Percentiles rank a stretch among this genome's conserved stretches.
Evolutionary conservation across 2,797 vertebrate genomes (phyloP).

Genomic region (Gymnothorax reevesii): DNA sequence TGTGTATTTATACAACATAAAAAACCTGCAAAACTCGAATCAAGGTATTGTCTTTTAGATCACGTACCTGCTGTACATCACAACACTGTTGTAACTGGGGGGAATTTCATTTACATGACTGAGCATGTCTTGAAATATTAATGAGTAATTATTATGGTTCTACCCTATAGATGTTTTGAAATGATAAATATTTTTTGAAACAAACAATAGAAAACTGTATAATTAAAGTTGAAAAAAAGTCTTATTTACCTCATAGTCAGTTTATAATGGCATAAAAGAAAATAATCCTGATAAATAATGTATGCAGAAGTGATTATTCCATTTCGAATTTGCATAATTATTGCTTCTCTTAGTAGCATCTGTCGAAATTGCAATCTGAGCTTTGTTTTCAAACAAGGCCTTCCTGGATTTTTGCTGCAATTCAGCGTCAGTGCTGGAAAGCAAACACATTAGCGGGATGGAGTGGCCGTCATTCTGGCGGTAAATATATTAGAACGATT

Average conservation of each 20-base stretch:
- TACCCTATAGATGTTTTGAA: conserved; percentile 74
- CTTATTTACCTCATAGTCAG: conserved; percentile 72
- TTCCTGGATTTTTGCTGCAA: conserved; percentile 54
- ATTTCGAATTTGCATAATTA: conserved; percentile 77
- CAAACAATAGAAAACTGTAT: conserved; percentile 77
- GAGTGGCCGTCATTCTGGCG: conserved; percentile 52
- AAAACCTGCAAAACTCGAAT: not conserved
- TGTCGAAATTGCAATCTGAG: conserved; percentile 64
- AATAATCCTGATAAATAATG: conserved; percentile 81
- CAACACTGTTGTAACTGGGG: conserved; percentile 10
- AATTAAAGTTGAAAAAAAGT: conserved; percentile 76
- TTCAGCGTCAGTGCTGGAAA: conserved; percentile 53
- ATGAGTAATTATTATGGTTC: conserved; percentile 73
- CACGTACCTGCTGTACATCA: conserved; percentile 14
- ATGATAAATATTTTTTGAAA: conserved; percentile 71
- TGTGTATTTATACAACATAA: not conserved
- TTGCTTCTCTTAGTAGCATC: conserved; percentile 69
- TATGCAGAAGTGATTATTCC: conserved; percentile 77
- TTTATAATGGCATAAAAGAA: conserved; percentile 73
- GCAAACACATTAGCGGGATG: conserved; percentile 60
- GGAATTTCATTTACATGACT: conserved; percentile 28
- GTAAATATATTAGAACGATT: conserved; percentile 12
- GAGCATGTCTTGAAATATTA: conserved; percentile 42
- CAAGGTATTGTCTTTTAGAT: not conserved
- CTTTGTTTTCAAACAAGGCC: conserved; percentile 57